These are phyloP conservation scores for Pterostichus madidus DNA, from an alignment of 2,888 invertebrate genomes.

Conservation along the genomic window DNA sequence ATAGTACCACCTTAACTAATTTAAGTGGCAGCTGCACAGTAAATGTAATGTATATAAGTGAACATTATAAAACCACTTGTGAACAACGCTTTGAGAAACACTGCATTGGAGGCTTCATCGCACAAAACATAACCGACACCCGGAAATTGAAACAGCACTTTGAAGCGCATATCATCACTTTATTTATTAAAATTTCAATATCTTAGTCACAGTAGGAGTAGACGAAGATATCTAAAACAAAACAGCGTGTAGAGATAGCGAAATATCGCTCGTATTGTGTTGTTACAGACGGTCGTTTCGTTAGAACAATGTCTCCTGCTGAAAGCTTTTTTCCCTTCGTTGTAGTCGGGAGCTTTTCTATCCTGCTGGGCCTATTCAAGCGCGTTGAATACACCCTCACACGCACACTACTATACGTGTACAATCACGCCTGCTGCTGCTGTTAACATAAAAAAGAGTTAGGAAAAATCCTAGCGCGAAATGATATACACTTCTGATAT, in stretches of 20 bases:
- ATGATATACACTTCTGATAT: slow-evolving; percentile 21
- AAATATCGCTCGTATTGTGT: too few species aligned
- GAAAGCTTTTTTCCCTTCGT: slow-evolving; percentile 29
- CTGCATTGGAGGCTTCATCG: too few species aligned
- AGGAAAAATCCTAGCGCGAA: background rate
- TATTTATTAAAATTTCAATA: slow-evolving; percentile 47
- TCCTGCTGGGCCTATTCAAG: slow-evolving; percentile 29
- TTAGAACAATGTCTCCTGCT: slow-evolving; percentile 2
- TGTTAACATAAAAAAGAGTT: slow-evolving; percentile 16
- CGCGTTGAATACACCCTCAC: slow-evolving; percentile 4
- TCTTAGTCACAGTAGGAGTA: slow-evolving; percentile 7
- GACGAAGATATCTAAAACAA: slow-evolving; percentile 19
- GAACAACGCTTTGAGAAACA: too few species aligned
- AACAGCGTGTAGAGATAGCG: background rate
- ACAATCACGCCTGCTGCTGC: background rate
- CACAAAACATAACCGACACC: background rate
- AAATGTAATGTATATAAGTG: too few species aligned
- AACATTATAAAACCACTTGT: too few species aligned
- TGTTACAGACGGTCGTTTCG: too few species aligned
- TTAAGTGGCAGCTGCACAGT: too few species aligned
- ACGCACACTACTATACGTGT: background rate
- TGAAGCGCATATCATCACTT: slow-evolving; percentile 46
- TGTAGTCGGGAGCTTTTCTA: slow-evolving; percentile 19
- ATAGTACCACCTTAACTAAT: too few species aligned
- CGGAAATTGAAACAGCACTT: slow-evolving; percentile 44